A percentile compares a stretch with the other conserved stretches of the same genome.
Evolutionary conservation across 2,888 invertebrate genomes (phyloP).

Genomic region (Physocephala rufipes): DNA sequence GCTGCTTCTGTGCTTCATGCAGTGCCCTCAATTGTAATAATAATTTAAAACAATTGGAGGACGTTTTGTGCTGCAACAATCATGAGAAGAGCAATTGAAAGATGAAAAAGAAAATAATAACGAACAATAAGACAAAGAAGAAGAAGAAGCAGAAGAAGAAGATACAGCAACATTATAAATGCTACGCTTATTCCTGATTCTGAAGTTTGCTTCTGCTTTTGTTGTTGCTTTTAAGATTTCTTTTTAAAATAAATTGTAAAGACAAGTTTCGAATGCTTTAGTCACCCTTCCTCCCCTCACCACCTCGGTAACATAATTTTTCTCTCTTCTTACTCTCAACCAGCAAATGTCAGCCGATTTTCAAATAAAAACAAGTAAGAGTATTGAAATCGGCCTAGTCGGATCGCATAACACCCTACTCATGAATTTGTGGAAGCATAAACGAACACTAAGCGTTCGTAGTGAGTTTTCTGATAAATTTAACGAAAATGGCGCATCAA

Average conservation of each 20-base stretch:
- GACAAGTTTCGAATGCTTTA: constrained; percentile 18
- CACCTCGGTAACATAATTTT: background rate
- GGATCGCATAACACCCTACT: no score
- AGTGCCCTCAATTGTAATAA: constrained; percentile 28
- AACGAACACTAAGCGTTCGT: no score
- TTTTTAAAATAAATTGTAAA: constrained; percentile 18
- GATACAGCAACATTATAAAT: constrained; percentile 19
- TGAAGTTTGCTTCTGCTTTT: background rate
- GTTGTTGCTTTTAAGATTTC: constrained; percentile 14
- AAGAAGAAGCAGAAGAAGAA: background rate
- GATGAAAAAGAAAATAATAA: background rate
- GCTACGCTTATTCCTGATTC: background rate
- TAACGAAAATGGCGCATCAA: no score
- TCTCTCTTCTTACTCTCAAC: background rate
- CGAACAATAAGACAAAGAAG: background rate
- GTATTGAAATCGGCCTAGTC: no score
- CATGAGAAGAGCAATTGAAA: background rate
- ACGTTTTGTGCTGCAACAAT: constrained; percentile 2
- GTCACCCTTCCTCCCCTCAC: background rate
- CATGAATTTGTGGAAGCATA: no score
- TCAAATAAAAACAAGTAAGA: no score
- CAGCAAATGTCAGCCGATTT: background rate
- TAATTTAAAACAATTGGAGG: constrained; percentile 33
- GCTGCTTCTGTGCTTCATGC: background rate
- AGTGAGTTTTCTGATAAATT: no score